Percentiles rank a stretch among this genome's conserved stretches.
phyloP scores from a whole-genome alignment of 2,797 vertebrate genomes.

The Pipistrellus pipistrellus region DNA sequence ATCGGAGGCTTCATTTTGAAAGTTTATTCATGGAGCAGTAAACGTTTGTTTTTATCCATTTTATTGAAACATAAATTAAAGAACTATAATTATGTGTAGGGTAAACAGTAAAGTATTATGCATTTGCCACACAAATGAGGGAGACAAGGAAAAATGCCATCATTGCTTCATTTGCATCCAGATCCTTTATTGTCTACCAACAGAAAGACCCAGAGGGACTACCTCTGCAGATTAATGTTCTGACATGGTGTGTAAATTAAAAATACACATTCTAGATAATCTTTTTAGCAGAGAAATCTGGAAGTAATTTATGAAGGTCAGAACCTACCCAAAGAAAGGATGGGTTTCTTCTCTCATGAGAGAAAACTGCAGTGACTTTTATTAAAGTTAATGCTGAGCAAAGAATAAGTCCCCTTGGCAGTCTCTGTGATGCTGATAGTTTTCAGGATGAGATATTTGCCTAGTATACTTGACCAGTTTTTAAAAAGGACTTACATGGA shows the following conservation, averaged over 20 bases:
- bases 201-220: slow-evolving; percentile 53
- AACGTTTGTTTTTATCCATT: slow-evolving; percentile 88
- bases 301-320: slow-evolving; percentile 59
- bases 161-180: slow-evolving; percentile 77
- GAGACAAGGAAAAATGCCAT: slow-evolving; percentile 83
- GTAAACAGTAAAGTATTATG: slow-evolving; percentile 86
- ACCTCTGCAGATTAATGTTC: slow-evolving; percentile 47
- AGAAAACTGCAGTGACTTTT: background rate
- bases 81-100: slow-evolving; percentile 88
- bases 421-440: background rate
- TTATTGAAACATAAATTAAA: slow-evolving; percentile 92
- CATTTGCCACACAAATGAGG: slow-evolving; percentile 87
- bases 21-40: slow-evolving; percentile 90
- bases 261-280: background rate
- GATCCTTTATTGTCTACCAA: slow-evolving; percentile 66
- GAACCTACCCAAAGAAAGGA: background rate
- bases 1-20: slow-evolving; percentile 88
- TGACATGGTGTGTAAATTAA: background rate
- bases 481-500: background rate
- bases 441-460: slow-evolving; percentile 30
- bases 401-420: background rate
- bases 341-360: slow-evolving; percentile 40
- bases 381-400: background rate
- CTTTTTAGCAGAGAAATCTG: slow-evolving; percentile 12
- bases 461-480: slow-evolving; percentile 5